Evolutionary conservation across 2,888 invertebrate genomes (phyloP).

Genomic region (Electrophaes corylata): DNA sequence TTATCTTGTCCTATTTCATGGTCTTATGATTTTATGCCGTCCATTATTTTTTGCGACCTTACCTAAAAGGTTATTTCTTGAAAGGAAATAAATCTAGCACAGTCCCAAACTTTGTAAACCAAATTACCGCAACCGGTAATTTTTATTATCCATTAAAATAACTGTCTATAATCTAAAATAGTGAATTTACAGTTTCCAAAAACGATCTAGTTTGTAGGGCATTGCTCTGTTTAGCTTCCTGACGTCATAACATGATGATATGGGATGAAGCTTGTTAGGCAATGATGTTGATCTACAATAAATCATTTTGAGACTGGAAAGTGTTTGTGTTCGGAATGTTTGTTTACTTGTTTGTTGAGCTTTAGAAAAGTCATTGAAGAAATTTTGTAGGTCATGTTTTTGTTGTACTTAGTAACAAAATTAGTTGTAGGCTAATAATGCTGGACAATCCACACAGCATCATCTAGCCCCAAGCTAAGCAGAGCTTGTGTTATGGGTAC

Average conservation of each 20-base stretch:
- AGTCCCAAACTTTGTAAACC: background rate
- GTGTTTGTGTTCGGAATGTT: slow-evolving; percentile 9
- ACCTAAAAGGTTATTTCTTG: too few species aligned
- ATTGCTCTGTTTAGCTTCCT: slow-evolving; percentile 26
- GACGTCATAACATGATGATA: slow-evolving; percentile 33
- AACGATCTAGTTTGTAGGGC: slow-evolving; percentile 25
- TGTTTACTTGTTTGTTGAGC: slow-evolving; percentile 10
- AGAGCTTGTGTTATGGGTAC: too few species aligned
- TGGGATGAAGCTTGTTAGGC: slow-evolving; percentile 14
- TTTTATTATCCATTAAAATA: background rate
- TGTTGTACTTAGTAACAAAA: background rate
- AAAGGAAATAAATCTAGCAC: too few species aligned
- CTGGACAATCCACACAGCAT: too few species aligned
- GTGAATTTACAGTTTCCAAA: slow-evolving; percentile 23
- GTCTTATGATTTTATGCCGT: too few species aligned
- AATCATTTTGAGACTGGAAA: slow-evolving; percentile 19
- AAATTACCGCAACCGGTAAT: background rate
- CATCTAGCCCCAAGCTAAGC: too few species aligned
- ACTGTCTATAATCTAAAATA: background rate
- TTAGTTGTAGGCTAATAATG: background rate
- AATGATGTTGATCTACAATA: slow-evolving; percentile 22
- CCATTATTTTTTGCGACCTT: too few species aligned
- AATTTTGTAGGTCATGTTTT: slow-evolving; percentile 8
- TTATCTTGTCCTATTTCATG: too few species aligned
- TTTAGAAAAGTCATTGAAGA: slow-evolving; percentile 3